These are phyloP conservation scores for Etheostoma nigrum DNA, from an alignment of 2,797 vertebrate genomes.

Conservation along the genomic window DNA sequence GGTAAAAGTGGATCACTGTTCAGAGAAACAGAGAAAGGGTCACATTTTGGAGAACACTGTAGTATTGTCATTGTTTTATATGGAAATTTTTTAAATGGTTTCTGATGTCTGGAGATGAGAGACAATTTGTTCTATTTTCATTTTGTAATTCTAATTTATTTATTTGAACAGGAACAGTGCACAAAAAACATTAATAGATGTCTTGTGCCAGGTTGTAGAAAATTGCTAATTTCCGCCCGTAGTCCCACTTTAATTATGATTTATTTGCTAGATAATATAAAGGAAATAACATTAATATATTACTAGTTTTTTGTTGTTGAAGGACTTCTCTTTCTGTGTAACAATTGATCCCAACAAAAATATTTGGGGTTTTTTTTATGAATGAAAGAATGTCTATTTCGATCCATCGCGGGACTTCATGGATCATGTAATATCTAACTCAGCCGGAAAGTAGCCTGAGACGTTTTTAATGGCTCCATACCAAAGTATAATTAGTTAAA, in stretches of 20 bases:
- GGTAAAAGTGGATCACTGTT: background rate
- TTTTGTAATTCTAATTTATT: no score
- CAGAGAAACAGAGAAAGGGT: background rate
- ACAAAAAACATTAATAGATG: no score
- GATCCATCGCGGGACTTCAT: background rate
- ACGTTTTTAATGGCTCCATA: constrained; percentile 17
- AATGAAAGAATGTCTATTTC: constrained; percentile 13
- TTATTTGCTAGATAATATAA: background rate
- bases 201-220: no score
- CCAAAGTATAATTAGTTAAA: constrained; percentile 32
- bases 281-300: background rate
- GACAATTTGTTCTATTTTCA: background rate
- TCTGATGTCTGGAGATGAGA: no score
- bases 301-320: background rate
- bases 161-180: no score
- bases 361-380: background rate
- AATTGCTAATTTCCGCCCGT: no score
- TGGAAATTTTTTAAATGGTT: no score
- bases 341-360: background rate
- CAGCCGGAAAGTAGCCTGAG: constrained; percentile 11
- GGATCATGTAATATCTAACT: constrained; percentile 1
- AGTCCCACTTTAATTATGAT: background rate
- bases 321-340: background rate
- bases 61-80: no score
- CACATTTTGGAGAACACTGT: background rate